Base-by-base conservation (phyloP, 2,888 invertebrate genomes). In the Nemurella pictetii region DNA sequence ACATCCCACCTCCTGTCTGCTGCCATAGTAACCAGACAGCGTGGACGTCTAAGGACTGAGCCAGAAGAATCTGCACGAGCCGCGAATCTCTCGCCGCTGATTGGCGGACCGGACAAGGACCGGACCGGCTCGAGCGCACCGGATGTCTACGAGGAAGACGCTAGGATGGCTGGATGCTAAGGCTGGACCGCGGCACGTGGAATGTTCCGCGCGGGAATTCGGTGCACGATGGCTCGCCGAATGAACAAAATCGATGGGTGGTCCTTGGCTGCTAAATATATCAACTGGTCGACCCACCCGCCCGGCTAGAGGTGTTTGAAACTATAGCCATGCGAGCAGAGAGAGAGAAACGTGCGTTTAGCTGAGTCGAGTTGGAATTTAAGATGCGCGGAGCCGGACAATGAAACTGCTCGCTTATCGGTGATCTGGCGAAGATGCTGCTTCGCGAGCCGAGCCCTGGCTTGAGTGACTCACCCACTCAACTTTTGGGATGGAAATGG, bases 181-280 rank as follows among this genome's bases (percentile, higher is more conserved):
- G n/a, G 2, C 55, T 55, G 55, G 55, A 55, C 55, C 55, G 55
- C 5, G 55, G 20, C 55, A 55, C 55, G 55, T 55, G 55, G 55
- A 55, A 55, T 55, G n/a, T n/a, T n/a, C n/a, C n/a, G n/a, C n/a
- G n/a, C n/a, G n/a, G n/a, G n/a, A n/a, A n/a, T n/a, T 2, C 55
- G 15, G 55, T 7, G 15, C 55, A 7, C 15, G 55, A 20, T 55
- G 15, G 20, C 32, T 32, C 32, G 32, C 9, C 32, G 55, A 55
- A 55, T 55, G 12, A 20, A 55, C 55, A 55, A 15, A n/a, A 74
- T 27, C 29, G 30, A 78, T 78, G 78, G 78, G 78, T 78, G 78
- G 78, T 78, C 78, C 78, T n/a, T 30, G 30, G 12, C 55, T 55
- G 55, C 55, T 32, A 55, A 55, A 55, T 55, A 55, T 55, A 12